These are phyloP conservation scores for Enteromius radiatus DNA, from an alignment of 2,797 vertebrate species.

Conservation along the genomic window DNA sequence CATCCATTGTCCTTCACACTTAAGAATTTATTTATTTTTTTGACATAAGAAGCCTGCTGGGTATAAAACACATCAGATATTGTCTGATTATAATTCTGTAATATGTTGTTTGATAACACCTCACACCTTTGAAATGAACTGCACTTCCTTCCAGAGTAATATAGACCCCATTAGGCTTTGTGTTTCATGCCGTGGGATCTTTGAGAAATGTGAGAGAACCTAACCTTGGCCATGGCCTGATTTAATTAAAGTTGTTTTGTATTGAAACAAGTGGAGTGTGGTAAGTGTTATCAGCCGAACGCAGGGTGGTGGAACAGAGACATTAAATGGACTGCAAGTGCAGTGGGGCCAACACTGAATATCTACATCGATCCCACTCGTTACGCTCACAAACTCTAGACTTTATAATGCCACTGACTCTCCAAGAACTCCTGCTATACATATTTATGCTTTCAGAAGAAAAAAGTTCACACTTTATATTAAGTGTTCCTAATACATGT, in stretches of 20 bases:
- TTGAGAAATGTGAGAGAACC: conserved; percentile 43
- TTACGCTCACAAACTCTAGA: conserved; percentile 19
- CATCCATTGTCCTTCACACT: not conserved
- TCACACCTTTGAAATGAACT: not conserved
- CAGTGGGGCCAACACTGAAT: conserved; percentile 36
- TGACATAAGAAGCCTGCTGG: not conserved
- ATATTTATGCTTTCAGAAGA: not conserved
- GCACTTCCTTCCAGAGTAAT: conserved; percentile 8
- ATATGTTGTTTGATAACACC: conserved; percentile 1
- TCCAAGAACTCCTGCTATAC: not conserved
- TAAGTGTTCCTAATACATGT: no score
- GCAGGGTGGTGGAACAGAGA: conserved; percentile 58
- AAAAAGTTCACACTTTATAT: not conserved
- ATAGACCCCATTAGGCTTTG: conserved; percentile 34
- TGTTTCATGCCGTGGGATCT: conserved; percentile 29
- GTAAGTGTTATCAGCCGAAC: conserved; percentile 61
- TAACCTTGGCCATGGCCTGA: conserved; percentile 51
- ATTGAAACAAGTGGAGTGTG: conserved; percentile 60
- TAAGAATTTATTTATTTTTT: not conserved
- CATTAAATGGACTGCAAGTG: conserved; percentile 55
- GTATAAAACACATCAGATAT: not conserved
- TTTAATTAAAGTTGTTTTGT: conserved; percentile 59
- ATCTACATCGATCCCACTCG: conserved; percentile 21
- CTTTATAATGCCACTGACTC: conserved; percentile 16
- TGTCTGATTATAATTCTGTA: not conserved